Percentiles rank a stretch among this genome's conserved stretches.
These are phyloP conservation scores for Phorcus lineatus DNA, from an alignment of 2,888 invertebrate species.

Conservation along the genomic window DNA sequence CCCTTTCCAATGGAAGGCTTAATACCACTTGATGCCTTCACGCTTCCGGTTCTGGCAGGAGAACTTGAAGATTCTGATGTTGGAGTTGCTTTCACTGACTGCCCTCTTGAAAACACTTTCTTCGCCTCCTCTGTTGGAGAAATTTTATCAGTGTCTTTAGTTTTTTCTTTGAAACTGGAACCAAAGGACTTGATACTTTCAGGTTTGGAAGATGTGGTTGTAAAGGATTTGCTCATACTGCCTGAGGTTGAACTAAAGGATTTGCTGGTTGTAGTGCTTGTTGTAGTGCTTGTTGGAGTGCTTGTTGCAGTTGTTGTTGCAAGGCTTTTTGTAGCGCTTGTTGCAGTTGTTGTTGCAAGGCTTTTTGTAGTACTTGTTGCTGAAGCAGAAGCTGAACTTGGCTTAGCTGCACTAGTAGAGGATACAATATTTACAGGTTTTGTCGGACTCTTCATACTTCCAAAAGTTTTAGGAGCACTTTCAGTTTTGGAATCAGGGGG, in stretches of 20 bases:
- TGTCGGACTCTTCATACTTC: background rate
- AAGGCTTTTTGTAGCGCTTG: background rate
- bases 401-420: background rate
- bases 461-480: slow-evolving; percentile 8
- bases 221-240: background rate
- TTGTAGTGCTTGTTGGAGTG: too few species aligned
- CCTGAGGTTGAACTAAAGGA: background rate
- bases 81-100: slow-evolving; percentile 14
- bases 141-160: background rate
- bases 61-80: background rate
- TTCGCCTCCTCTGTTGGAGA: slow-evolving; percentile 15
- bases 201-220: slow-evolving; percentile 14
- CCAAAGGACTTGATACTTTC: background rate
- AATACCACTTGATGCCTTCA: background rate
- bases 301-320: too few species aligned
- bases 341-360: background rate
- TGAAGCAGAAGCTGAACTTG: background rate
- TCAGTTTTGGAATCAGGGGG: background rate
- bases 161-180: background rate
- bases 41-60: background rate
- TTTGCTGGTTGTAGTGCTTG: background rate
- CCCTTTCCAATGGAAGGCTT: background rate
- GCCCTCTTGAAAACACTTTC: background rate
- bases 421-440: background rate
- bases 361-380: too few species aligned